Conservation (phyloP, 2,113 vertebrate genomes). For the Irena cyanogastra region DNA sequence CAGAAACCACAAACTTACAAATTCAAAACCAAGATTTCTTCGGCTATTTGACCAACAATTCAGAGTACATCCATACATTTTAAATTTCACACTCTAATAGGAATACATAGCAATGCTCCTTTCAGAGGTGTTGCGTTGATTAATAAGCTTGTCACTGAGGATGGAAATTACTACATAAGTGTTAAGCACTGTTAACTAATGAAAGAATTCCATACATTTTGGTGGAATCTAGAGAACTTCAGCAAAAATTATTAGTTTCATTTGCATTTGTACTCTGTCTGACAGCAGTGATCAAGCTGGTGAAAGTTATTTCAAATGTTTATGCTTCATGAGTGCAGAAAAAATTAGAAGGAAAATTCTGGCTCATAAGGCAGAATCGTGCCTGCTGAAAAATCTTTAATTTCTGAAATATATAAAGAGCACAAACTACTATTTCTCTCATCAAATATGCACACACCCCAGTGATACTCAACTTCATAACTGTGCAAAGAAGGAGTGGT, state of each 20-base stretch:
- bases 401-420: slow-evolving; percentile 5
- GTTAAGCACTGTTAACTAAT: slow-evolving; percentile 15
- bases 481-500: background rate
- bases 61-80: slow-evolving; percentile 27
- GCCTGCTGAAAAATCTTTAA: slow-evolving; percentile 19
- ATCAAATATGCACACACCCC: background rate
- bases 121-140: slow-evolving; percentile 46
- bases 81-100: slow-evolving; percentile 11
- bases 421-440: slow-evolving; percentile 24
- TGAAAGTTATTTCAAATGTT: slow-evolving; percentile 25
- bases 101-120: background rate
- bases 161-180: slow-evolving; percentile 20
- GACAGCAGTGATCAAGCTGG: slow-evolving; percentile 12
- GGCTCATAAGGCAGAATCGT: background rate
- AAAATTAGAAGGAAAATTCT: slow-evolving; percentile 29
- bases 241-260: slow-evolving; percentile 17
- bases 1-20: slow-evolving; percentile 28
- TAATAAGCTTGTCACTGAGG: slow-evolving; percentile 4
- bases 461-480: slow-evolving; percentile 28
- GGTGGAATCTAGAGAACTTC: slow-evolving; percentile 25
- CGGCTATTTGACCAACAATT: background rate
- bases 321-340: slow-evolving; percentile 2
- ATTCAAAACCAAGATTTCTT: background rate
- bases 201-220: slow-evolving; percentile 44
- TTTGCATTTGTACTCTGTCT: slow-evolving; percentile 17